phyloP scores from a whole-genome alignment of 2,113 vertebrate genomes.

The Epinephelus lanceolatus region DNA sequence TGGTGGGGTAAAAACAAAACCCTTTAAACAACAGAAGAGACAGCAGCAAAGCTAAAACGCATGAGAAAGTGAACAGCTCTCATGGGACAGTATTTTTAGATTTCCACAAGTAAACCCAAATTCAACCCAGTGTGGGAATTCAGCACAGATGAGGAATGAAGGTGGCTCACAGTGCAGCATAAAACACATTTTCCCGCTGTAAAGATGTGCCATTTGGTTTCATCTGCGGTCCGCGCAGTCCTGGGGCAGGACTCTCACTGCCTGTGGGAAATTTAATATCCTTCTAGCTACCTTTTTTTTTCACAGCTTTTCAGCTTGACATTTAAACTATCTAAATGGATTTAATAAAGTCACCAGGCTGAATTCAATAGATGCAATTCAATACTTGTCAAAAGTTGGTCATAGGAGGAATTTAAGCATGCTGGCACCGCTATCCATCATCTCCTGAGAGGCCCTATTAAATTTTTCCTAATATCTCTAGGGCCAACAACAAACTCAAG shows the following conservation, averaged over 20 bases:
- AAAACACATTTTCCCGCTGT: conserved; percentile 19
- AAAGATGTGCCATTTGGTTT: conserved; percentile 38
- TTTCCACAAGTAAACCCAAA: conserved; percentile 7
- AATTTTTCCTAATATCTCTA: neutral
- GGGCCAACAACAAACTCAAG: neutral
- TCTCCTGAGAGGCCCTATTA: neutral
- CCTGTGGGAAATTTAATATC: conserved; percentile 23
- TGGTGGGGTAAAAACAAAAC: neutral
- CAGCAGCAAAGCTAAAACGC: neutral
- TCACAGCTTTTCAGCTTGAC: conserved; percentile 20
- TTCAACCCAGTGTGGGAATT: conserved; percentile 24
- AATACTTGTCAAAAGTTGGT: conserved; percentile 36
- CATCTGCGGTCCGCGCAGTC: conserved; percentile 15
- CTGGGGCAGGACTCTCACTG: conserved; percentile 9
- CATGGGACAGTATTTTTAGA: conserved; percentile 29
- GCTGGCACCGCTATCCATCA: too few species aligned
- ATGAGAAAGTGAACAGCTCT: conserved; percentile 30
- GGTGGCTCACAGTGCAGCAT: neutral
- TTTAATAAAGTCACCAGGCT: conserved; percentile 28
- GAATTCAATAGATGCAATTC: conserved; percentile 27
- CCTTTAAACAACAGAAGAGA: conserved; percentile 9
- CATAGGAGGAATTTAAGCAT: conserved; percentile 8
- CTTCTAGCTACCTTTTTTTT: neutral
- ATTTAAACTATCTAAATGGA: conserved; percentile 23
- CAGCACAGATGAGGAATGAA: conserved; percentile 3